phyloP scores from a whole-genome alignment of 2,888 invertebrate species.

The Pristionchus mayeri region DNA sequence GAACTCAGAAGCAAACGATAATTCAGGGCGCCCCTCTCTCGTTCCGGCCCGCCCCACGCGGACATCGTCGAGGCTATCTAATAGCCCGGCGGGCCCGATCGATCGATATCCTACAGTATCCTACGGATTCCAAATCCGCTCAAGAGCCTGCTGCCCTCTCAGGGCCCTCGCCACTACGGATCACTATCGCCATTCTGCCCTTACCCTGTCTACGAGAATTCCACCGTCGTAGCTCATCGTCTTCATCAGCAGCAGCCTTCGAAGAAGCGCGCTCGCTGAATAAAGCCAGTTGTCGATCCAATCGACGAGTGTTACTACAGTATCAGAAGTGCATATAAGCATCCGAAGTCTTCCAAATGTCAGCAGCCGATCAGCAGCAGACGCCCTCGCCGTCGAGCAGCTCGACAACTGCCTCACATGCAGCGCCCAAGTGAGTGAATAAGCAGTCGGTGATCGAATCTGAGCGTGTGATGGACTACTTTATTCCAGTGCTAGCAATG shows the following conservation, averaged over 20 bases:
- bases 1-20: background rate
- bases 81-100: slow-evolving; percentile 42
- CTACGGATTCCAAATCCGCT: slow-evolving; percentile 26
- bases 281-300: slow-evolving; percentile 14
- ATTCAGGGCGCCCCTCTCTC: background rate
- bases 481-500: too few species aligned
- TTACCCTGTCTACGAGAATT: background rate
- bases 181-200: too few species aligned
- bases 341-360: slow-evolving; percentile 1
- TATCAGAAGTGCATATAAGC: too few species aligned
- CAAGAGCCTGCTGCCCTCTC: slow-evolving; percentile 6
- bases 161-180: background rate
- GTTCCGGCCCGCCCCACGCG: slow-evolving; percentile 6
- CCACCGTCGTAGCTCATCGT: too few species aligned
- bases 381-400: slow-evolving; percentile 49
- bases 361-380: background rate
- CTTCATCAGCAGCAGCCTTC: background rate
- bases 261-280: background rate
- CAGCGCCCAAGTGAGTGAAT: background rate
- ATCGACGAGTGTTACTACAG: too few species aligned
- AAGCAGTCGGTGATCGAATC: background rate
- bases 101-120: slow-evolving; percentile 38
- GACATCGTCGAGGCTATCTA: slow-evolving; percentile 41
- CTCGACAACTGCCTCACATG: background rate
- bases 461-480: too few species aligned